These are phyloP conservation scores for Catharus bicknelli DNA, from an alignment of 2,113 vertebrate species.

Conservation along the genomic window DNA sequence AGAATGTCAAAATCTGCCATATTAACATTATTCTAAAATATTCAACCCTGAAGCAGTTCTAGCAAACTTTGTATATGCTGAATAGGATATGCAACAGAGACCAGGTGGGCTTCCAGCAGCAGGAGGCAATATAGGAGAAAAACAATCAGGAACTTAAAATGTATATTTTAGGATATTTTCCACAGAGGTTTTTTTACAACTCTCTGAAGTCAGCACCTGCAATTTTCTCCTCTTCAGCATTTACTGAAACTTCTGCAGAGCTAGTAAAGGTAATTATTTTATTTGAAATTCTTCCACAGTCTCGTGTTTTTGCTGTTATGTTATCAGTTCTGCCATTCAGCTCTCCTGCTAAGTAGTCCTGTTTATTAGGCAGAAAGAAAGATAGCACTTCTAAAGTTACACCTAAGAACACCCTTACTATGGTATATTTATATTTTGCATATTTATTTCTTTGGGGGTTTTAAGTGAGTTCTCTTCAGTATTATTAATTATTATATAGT, in stretches of 20 bases:
- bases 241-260: conserved; percentile 34
- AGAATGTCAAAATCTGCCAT: conserved; percentile 26
- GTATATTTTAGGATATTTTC: conserved; percentile 28
- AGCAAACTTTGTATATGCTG: conserved; percentile 34
- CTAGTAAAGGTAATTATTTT: conserved; percentile 29
- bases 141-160: conserved; percentile 23
- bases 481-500: not conserved
- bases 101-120: conserved; percentile 41
- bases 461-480: not conserved
- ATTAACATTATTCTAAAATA: conserved; percentile 38
- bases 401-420: not conserved
- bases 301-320: not conserved
- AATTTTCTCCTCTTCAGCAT: conserved; percentile 52
- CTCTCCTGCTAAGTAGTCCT: not conserved
- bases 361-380: not conserved
- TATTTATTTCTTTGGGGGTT: not conserved
- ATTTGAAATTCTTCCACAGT: not conserved
- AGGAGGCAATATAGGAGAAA: conserved; percentile 27
- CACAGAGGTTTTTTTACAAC: conserved; percentile 24
- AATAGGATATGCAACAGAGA: conserved; percentile 2
- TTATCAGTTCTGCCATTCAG: not conserved
- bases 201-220: conserved; percentile 53
- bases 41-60: conserved; percentile 31
- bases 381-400: not conserved
- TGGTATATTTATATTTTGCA: not conserved